phyloP scores from a whole-genome alignment of 2,113 vertebrate genomes.

The Petroica traversi region DNA sequence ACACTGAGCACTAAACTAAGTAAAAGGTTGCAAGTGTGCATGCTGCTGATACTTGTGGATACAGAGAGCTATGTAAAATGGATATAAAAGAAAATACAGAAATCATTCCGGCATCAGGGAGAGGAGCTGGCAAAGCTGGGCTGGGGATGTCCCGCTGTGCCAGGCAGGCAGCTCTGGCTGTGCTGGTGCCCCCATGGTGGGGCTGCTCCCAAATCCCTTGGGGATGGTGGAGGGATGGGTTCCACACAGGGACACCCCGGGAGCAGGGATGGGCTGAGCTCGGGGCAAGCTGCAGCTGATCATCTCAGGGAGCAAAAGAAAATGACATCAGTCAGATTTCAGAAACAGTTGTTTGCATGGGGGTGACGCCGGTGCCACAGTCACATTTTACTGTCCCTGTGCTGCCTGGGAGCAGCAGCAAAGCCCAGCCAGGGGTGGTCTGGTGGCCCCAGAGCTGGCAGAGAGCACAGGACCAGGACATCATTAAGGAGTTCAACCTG shows the following conservation, averaged over 20 bases:
- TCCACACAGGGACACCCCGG: accelerated
- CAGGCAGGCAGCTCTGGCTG: neutral
- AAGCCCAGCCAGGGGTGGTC: accelerated
- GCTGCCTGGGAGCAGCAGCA: neutral
- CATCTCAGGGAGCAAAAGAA: accelerated
- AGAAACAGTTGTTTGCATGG: accelerated
- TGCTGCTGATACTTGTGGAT: too few species aligned
- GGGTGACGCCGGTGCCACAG: neutral
- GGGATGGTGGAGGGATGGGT: neutral
- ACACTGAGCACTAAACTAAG: too few species aligned
- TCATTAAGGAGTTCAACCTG: neutral
- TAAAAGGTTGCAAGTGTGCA: too few species aligned
- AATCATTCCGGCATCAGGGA: too few species aligned
- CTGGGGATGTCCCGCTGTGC: neutral
- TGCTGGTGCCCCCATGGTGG: accelerated
- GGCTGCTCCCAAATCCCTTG: neutral
- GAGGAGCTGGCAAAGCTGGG: neutral
- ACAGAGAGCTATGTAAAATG: too few species aligned
- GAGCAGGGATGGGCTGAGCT: neutral
- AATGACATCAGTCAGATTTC: neutral
- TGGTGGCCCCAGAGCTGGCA: neutral
- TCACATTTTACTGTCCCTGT: neutral
- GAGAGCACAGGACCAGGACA: neutral
- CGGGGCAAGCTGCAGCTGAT: neutral
- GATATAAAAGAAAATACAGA: too few species aligned